Evolutionary conservation across 2,113 vertebrate species (phyloP).

Genomic region (Neogale vison): DNA sequence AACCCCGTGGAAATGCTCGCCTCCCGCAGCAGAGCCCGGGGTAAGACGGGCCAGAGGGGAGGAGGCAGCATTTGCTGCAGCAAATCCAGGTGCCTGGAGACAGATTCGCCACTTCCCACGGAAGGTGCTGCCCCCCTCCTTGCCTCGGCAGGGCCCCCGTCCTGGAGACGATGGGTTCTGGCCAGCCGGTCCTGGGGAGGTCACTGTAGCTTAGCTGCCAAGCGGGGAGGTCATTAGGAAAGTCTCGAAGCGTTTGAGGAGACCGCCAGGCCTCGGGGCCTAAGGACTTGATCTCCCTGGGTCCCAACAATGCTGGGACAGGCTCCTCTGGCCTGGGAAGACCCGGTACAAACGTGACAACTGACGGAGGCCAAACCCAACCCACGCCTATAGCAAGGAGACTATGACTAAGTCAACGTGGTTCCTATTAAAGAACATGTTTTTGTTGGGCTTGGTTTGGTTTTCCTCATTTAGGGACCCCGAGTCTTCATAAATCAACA

Average conservation of each 20-base stretch:
- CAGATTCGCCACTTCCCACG: background rate
- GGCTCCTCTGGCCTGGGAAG: background rate
- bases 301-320: rapidly evolving
- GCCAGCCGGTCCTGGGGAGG: background rate
- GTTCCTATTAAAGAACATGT: background rate
- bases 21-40: rapidly evolving
- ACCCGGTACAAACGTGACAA: rapidly evolving
- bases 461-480: background rate
- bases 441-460: background rate
- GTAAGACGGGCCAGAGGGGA: background rate
- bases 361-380: rapidly evolving
- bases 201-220: rapidly evolving
- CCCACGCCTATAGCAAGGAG: background rate
- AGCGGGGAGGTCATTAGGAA: background rate
- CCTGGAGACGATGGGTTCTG: background rate
- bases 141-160: background rate
- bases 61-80: too few species aligned
- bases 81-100: background rate
- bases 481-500: background rate
- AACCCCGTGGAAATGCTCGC: rapidly evolving
- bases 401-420: rapidly evolving
- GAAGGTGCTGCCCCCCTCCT: background rate
- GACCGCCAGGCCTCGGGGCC: rapidly evolving
- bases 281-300: rapidly evolving
- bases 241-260: rapidly evolving